Evolutionary conservation across 2,888 invertebrate species (phyloP).

Genomic region (Apomyelois bistriatella): DNA sequence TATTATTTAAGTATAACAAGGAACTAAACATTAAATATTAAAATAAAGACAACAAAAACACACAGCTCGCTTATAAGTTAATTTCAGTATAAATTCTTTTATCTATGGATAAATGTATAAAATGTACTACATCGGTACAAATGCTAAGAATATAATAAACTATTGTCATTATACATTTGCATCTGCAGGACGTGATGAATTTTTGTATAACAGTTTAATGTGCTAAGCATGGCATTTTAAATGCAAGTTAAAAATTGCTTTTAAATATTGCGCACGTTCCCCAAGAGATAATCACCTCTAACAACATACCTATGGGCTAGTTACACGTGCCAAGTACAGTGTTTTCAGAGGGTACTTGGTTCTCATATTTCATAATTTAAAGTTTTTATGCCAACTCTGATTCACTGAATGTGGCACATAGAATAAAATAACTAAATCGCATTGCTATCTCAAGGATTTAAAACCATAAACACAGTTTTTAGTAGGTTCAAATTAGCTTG

Average conservation of each 20-base stretch:
- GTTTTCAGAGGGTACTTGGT: no score
- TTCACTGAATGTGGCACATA: no score
- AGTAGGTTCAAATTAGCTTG: no score
- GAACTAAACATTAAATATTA: conserved; percentile 39
- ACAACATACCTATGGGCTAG: background rate
- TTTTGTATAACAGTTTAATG: conserved; percentile 12
- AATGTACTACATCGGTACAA: conserved; percentile 51
- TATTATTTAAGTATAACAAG: conserved; percentile 34
- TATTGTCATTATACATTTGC: conserved; percentile 12
- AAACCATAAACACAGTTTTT: no score
- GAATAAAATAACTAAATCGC: no score
- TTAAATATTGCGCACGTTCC: conserved; percentile 12
- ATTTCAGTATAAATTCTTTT: conserved; percentile 16
- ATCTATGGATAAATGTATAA: conserved; percentile 33
- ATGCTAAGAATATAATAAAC: conserved; percentile 36
- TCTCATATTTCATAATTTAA: no score
- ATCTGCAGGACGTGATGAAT: conserved; percentile 6
- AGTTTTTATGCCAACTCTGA: no score
- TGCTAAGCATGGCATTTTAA: conserved; percentile 19
- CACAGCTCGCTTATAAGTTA: conserved; percentile 37
- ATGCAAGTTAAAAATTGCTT: conserved; percentile 15
- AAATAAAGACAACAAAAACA: conserved; percentile 36
- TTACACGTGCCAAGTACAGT: no score
- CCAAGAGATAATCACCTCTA: background rate
- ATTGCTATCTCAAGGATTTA: no score